Evolutionary conservation across 1,140 invertebrate genomes (phyloP).

Genomic region (Drosophila pectinifera): DNA sequence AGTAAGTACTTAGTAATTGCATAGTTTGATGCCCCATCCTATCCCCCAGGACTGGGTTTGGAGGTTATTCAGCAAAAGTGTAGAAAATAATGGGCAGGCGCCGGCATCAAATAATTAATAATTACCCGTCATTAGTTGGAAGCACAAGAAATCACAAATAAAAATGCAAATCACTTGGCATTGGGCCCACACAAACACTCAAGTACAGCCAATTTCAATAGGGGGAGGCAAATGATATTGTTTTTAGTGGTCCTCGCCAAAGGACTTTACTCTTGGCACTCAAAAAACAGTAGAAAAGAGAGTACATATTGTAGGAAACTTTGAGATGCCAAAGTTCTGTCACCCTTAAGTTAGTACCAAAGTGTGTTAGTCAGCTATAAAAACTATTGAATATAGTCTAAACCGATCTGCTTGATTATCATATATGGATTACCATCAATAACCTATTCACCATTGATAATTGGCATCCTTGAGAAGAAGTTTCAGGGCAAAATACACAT

Average conservation of each 20-base stretch:
- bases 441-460: no score
- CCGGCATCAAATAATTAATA: slow-evolving; percentile 52
- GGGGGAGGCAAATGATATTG: slow-evolving; percentile 12
- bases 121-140: slow-evolving; percentile 46
- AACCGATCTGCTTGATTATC: no score
- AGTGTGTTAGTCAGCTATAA: not conserved
- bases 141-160: slow-evolving; percentile 39
- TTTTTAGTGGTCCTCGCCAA: slow-evolving; percentile 32
- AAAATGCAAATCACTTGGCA: slow-evolving; percentile 62
- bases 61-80: slow-evolving; percentile 29
- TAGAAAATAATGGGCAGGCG: not conserved
- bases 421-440: no score
- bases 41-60: not conserved
- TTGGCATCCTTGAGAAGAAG: no score
- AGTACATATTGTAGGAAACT: not conserved
- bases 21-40: slow-evolving; percentile 4
- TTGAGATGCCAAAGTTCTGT: not conserved
- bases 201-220: slow-evolving; percentile 8
- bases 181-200: slow-evolving; percentile 19
- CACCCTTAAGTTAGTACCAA: not conserved
- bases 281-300: not conserved
- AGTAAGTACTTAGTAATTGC: slow-evolving; percentile 15
- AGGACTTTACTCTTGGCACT: slow-evolving; percentile 34
- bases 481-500: no score
- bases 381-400: not conserved